Evolutionary conservation across 2,113 vertebrate genomes (phyloP).

Genomic region (Indicator indicator): DNA sequence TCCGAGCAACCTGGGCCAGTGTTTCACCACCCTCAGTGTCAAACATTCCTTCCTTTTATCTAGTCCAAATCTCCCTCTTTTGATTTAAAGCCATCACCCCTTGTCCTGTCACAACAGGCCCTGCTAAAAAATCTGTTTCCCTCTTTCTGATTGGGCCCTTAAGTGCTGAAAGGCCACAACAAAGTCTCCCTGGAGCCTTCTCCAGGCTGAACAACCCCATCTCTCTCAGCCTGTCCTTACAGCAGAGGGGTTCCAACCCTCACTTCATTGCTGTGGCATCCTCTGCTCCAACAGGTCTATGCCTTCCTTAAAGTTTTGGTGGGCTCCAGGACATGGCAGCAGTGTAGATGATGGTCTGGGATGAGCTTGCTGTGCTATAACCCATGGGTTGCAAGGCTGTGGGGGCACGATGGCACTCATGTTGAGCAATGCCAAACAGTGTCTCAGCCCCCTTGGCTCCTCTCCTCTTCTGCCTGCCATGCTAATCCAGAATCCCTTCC

Average conservation of each 20-base stretch:
- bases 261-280: background rate
- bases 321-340: background rate
- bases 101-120: background rate
- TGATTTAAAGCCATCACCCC: too few relatives aligned
- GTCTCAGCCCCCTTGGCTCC: background rate
- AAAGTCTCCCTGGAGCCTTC: background rate
- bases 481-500: background rate
- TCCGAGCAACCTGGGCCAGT: background rate
- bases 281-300: background rate
- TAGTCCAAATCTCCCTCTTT: background rate
- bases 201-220: background rate
- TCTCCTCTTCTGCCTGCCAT: too few relatives aligned
- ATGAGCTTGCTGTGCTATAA: background rate
- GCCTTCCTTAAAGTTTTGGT: background rate
- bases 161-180: too few relatives aligned
- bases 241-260: background rate
- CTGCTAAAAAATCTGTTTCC: background rate
- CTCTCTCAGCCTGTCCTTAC: too few relatives aligned
- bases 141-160: background rate
- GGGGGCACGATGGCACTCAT: accelerated
- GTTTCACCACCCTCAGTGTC: background rate
- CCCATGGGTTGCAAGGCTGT: accelerated
- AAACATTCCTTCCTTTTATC: background rate
- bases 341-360: background rate
- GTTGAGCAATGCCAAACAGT: background rate